Evolutionary conservation across 2,797 vertebrate species (phyloP), one percentile per base, ranked within the genome.

Genomic region (Phyllotis vaccarum): DNA sequence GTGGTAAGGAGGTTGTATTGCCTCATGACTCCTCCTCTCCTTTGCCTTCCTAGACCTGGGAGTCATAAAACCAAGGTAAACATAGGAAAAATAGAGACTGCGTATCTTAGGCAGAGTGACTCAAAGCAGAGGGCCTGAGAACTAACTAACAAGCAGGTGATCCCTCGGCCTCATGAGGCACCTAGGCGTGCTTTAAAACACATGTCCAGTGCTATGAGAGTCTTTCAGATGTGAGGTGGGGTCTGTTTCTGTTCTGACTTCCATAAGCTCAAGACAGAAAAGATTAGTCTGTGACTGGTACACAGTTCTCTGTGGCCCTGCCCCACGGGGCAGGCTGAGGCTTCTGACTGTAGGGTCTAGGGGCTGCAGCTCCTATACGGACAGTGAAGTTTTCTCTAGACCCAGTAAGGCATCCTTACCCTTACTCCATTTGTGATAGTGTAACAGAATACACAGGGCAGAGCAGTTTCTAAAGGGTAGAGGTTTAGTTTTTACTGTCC

Each of bases 31-130:
- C 29, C 79, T 64, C 40, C 64, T 72, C 17, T 49, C 43, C 10
- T 13, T 52, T 14, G 31, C 43, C 60, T 93, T 62, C 49, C 56
- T 52, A 13, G 83, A 72, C 34, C 37, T n/a, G 17, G 86, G n/a
- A 88, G 72, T 92, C 49, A 21, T 95, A 85, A 95, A 91, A 49
- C 70, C 46, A 58, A 70, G 62, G 56, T 68, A 54, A 85, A 60
- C 31, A 37, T 19, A 68, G 46, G 11, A 2, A 22, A 43, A 46
- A 56, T 12, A n/a, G 58, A 93, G 80, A 68, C 11, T 22, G 68
- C 37, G 0, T 6, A 24, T 29, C 64, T 9, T 3, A 31, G 34
- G 29, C 52, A 16, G 52, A 34, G 40, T 5, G 75, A 75, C 19
- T 21, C 11, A 6, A 37, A 49, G 24, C 34, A 40, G 75, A 66